Base-by-base conservation (phyloP, 1,140 invertebrate genomes). In the Diabrotica virgifera region DNA sequence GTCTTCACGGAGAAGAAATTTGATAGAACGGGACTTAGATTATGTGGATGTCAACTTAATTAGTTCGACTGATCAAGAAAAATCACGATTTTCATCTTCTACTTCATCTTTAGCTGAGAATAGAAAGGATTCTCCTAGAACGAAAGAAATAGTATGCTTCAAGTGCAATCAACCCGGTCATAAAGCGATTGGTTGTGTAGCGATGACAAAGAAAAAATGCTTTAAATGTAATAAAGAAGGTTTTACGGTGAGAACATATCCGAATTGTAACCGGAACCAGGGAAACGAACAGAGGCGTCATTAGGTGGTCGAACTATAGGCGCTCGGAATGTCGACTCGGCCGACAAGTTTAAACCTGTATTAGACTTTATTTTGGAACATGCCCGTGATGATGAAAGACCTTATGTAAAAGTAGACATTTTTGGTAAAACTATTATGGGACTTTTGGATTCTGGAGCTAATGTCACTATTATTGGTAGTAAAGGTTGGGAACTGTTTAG, bases 371-470 rank as follows among this genome's bases (percentile, higher is more conserved):
- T 67, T 14, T 50, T 67, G 0, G 40, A 56, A 12, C 36, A 54
- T 36, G 63, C 52, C 2, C 2, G 6, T 5, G 13, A 59, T 57
- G 55, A 68, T 14, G 57, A 64, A 40, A n/a, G 62, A 53, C 65
- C 68, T 5, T 70, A 67, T 59, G 14, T 67, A 4, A n/a, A 36
- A n/a, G 61, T 70, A 5, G 10, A 13, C 11, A 54, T 70, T 40
- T 64, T 63, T 8, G 66, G 62, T 14, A 10, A 56, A 9, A 37
- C 40, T 5, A 14, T 68, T n/a, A 6, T 53, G 14, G 66, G 66
- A 35, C 12, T 70, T 5, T 51, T 70, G 10, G 69, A 70, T 46
- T 70, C 60, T 40, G 69, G 60, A n/a, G 62, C 62, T 12, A 59
- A 62, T 10, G 9, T 55, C 5, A 65, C 69, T 0, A 37, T 70